A percentile compares a stretch with the other conserved stretches of the same genome.
Conservation (phyloP, 2,797 vertebrate species). For the Craterocephalus amniculus region DNA sequence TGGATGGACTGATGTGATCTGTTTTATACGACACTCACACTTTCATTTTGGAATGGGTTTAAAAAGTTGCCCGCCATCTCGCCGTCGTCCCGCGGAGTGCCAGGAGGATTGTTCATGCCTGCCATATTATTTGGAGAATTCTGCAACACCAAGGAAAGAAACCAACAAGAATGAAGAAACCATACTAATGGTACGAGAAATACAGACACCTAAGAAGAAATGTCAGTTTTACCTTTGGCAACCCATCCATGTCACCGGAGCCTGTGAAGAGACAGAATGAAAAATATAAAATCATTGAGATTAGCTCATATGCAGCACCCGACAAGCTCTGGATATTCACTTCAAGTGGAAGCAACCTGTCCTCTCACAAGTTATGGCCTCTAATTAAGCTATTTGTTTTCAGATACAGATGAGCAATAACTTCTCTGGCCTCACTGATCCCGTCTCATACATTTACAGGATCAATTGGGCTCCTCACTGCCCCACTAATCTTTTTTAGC, state of each 20-base stretch:
- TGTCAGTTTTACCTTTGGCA: slow-evolving; percentile 88
- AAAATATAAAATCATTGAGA: slow-evolving; percentile 3
- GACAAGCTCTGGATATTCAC: slow-evolving; percentile 30
- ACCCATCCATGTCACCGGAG: slow-evolving; percentile 91
- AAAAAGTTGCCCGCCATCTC: slow-evolving; percentile 93
- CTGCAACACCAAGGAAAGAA: slow-evolving; percentile 63
- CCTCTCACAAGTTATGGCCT: slow-evolving; percentile 36
- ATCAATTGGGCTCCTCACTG: slow-evolving; percentile 59
- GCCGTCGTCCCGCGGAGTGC: slow-evolving; percentile 89
- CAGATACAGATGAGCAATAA: slow-evolving; percentile 62
- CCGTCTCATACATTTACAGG: slow-evolving; percentile 49
- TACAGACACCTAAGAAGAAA: background rate
- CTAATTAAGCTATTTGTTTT: slow-evolving; percentile 68
- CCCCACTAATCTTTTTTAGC: slow-evolving; percentile 61
- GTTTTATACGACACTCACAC: slow-evolving; percentile 81
- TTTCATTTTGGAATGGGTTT: slow-evolving; percentile 95
- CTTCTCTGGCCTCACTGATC: slow-evolving; percentile 47
- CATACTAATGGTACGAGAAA: background rate
- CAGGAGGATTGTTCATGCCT: slow-evolving; percentile 91
- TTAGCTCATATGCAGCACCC: slow-evolving; percentile 1
- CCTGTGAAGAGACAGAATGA: slow-evolving; percentile 76
- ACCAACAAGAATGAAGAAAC: slow-evolving; percentile 9
- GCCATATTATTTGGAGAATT: slow-evolving; percentile 93
- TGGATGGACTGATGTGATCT: background rate
- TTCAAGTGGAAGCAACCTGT: slow-evolving; percentile 12